phyloP scores from a whole-genome alignment of 2,797 vertebrate species.

The Lates japonicus region DNA sequence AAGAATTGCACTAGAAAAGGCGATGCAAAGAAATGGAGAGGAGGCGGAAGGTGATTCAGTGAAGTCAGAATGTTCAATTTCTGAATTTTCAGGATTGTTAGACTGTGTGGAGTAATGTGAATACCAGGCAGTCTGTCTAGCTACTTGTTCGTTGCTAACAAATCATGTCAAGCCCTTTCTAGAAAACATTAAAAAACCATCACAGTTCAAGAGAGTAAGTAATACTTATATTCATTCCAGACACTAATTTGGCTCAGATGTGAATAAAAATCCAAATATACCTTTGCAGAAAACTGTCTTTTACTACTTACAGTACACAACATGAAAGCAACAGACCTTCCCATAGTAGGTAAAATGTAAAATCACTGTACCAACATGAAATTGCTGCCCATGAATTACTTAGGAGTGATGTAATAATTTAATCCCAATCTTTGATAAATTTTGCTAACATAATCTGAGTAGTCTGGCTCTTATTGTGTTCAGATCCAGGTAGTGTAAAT shows the following conservation, averaged over 20 bases:
- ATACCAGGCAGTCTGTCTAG: slow-evolving; percentile 33
- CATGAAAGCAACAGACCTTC: slow-evolving; percentile 8
- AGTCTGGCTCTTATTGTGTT: too few relatives aligned
- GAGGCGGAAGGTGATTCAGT: slow-evolving; percentile 43
- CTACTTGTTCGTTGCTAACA: slow-evolving; percentile 55
- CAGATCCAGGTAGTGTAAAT: too few relatives aligned
- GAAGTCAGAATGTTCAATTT: slow-evolving; percentile 42
- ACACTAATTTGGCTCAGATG: slow-evolving; percentile 14
- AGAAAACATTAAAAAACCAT: slow-evolving; percentile 44
- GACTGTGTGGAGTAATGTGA: slow-evolving; percentile 16
- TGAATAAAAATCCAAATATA: slow-evolving; percentile 15
- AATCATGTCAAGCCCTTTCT: slow-evolving; percentile 32
- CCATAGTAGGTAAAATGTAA: background rate
- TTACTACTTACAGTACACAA: background rate
- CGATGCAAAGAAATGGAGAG: slow-evolving; percentile 17
- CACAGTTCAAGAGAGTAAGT: slow-evolving; percentile 21
- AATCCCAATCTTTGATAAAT: background rate
- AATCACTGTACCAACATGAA: background rate
- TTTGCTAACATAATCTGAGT: background rate
- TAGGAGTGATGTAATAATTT: background rate
- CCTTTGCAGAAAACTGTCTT: slow-evolving; percentile 16
- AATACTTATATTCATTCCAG: slow-evolving; percentile 20
- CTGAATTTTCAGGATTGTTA: slow-evolving; percentile 34
- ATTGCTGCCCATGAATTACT: background rate
- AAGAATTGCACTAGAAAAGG: slow-evolving; percentile 24